phyloP scores from a whole-genome alignment of 2,113 vertebrate species.

The Dendropsophus ebraccatus region DNA sequence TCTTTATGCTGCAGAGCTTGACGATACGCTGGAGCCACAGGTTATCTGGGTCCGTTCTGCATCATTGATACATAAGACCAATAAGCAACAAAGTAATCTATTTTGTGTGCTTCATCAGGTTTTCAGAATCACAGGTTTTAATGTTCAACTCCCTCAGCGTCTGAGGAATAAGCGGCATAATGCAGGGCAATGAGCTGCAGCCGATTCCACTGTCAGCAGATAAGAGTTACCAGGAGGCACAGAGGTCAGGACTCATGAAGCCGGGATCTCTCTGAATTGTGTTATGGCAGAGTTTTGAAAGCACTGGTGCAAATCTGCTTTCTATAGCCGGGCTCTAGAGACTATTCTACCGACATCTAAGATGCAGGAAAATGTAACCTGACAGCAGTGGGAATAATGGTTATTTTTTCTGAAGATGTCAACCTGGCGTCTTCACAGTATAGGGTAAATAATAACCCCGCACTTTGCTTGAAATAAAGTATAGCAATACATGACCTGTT shows the following conservation, averaged over 20 bases:
- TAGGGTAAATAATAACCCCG: background rate
- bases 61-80: background rate
- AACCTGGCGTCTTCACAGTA: background rate
- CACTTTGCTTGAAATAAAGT: background rate
- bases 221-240: background rate
- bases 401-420: conserved; percentile 8
- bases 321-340: conserved; percentile 3
- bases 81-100: conserved; percentile 14
- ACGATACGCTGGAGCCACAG: background rate
- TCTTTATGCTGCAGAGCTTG: background rate
- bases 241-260: conserved; percentile 9
- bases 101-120: conserved; percentile 9
- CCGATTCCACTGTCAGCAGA: conserved; percentile 17
- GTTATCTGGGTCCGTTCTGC: background rate
- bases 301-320: conserved; percentile 26
- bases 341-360: background rate
- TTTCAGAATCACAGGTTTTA: background rate
- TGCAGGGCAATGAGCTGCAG: conserved; percentile 16
- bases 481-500: background rate
- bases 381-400: conserved; percentile 8
- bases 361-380: background rate
- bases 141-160: background rate
- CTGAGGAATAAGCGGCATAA: conserved; percentile 10
- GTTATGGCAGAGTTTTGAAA: background rate
- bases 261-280: background rate